Base-by-base conservation (phyloP, 2,888 invertebrate species). In the Pseudanteris insignis region DNA sequence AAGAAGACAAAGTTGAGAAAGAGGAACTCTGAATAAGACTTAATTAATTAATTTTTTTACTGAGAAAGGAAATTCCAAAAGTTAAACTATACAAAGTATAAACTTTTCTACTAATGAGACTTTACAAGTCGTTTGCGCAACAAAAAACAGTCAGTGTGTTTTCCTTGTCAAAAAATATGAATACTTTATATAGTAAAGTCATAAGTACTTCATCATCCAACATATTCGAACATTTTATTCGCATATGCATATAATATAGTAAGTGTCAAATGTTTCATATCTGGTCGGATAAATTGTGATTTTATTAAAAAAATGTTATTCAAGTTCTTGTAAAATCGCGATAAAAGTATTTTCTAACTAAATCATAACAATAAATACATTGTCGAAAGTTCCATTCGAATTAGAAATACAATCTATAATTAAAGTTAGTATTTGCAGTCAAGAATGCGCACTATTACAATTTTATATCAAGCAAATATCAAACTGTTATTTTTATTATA, bases 11-110 rank as follows among this genome's bases (percentile, higher is more conserved):
- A 18, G 40, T 15, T 13, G 91, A 89, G 64, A 90, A 89, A 76
- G 89, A 90, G 67, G 90, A 90, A 79, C 82, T 90, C 79, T 90
- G 87, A 85, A 63, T 25, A n/a, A n/a, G n/a, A n/a, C n/a, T n/a
- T n/a, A n/a, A n/a, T n/a, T n/a, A n/a, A n/a, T n/a, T n/a, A n/a
- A n/a, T n/a, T n/a, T n/a, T n/a, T n/a, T n/a, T n/a, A 29, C 24
- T 7, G 14, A 33, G 14, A 18, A 18, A 12, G n/a, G n/a, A n/a
- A n/a, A n/a, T n/a, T n/a, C n/a, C n/a, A n/a, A n/a, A n/a, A n/a
- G n/a, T n/a, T n/a, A n/a, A n/a, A n/a, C n/a, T n/a, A n/a, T n/a
- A n/a, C n/a, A n/a, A n/a, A n/a, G n/a, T n/a, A n/a, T n/a, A n/a
- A n/a, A n/a, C n/a, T n/a, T n/a, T n/a, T n/a, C n/a, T n/a, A n/a